phyloP scores from a whole-genome alignment of 1,140 invertebrate genomes.

The Brachionus rubens region DNA sequence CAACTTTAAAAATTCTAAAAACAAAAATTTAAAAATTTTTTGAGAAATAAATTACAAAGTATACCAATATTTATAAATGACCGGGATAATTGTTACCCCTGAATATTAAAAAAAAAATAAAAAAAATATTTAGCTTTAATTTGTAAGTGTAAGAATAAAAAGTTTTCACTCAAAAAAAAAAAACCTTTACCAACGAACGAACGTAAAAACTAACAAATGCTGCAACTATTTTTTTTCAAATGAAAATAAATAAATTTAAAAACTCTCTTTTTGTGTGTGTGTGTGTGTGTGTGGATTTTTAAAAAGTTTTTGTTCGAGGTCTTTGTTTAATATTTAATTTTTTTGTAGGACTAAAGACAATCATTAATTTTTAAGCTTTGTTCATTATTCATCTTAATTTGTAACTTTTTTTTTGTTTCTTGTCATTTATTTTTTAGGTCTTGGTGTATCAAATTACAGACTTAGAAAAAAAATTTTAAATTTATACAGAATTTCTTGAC shows the following conservation, averaged over 20 bases:
- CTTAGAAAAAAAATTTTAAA: no score
- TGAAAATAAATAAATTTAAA: constrained; percentile 28
- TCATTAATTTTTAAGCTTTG: no score
- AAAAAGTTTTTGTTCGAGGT: not conserved
- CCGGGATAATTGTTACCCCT: not conserved
- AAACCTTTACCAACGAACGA: not conserved
- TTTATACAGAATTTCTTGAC: no score
- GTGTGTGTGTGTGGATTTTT: not conserved
- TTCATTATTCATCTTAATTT: no score
- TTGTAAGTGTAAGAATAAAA: constrained; percentile 5
- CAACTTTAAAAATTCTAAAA: not conserved
- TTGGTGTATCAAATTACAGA: no score
- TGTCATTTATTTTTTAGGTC: no score
- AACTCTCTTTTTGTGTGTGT: not conserved
- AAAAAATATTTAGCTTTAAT: constrained; percentile 39
- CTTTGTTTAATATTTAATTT: constrained; percentile 31
- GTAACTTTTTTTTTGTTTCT: no score
- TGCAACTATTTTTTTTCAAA: constrained; percentile 41
- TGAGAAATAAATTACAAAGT: not conserved
- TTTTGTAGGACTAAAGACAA: no score
- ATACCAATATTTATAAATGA: constrained; percentile 21
- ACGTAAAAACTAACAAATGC: constrained; percentile 35
- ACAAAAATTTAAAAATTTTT: constrained; percentile 8
- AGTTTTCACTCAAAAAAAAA: not conserved
- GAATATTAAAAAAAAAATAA: no score